Evolutionary conservation across 2,888 invertebrate species (phyloP), one percentile per base, ranked within the genome.

Genomic region (Pandemis heparana): DNA sequence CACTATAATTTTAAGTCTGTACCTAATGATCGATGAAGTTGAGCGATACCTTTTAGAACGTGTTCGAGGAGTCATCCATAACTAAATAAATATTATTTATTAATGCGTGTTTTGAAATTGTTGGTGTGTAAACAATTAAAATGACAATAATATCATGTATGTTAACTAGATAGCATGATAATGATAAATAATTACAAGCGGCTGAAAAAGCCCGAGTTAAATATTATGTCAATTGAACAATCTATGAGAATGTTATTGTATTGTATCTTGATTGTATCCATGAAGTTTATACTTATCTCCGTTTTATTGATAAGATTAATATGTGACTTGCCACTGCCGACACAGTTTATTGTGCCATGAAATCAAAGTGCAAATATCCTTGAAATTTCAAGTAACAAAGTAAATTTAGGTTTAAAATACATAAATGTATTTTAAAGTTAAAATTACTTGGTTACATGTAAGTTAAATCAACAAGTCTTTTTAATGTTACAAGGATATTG

Each of bases 101-200:
- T 16, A 18, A 74, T 70, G 75, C 74, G 53, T 53, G 73, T 74
- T 63, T 71, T 71, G 75, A 67, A 41, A 53, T 56, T 59, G 69
- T 76, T 75, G 74, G 64, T 66, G 77, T 79, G 75, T 79, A 78
- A 81, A 83, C 81, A 82, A 82, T 81, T 77, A 76, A 80, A 79
- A 83, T 83, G 85, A 86, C 85, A 86, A 86, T 86, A 86, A 86
- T 76, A 77, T 75, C 79, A 77, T 76, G 75, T 77, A 76, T 62
- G 78, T 56, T 16, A 70, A 51, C 60, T 70, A 74, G 74, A 46
- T 73, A 73, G 64, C 63, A 59, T 41, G 59, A 63, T 65, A 65
- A 61, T 41, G 59, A 63, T 65, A 65, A 61, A 59, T 16, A 46
- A 38, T 51, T 59, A 32, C 67, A 46, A n/a, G 39, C 51, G 59